These are phyloP conservation scores for Cryptocheilus praepositus DNA, from an alignment of 2,888 invertebrate species.

Conservation along the genomic window DNA sequence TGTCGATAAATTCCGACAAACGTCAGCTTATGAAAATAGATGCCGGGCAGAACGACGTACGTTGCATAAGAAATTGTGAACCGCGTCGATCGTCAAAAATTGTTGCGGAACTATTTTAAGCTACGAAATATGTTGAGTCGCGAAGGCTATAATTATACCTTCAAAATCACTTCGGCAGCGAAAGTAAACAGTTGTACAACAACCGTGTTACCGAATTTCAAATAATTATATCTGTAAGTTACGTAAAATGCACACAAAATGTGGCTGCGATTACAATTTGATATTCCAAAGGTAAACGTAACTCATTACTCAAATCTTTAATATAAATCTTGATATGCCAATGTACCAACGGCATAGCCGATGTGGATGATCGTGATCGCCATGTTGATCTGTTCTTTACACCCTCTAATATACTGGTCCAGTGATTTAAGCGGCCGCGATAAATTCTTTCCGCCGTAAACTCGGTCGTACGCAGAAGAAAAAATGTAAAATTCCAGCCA, in stretches of 20 bases:
- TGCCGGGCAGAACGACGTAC: neutral
- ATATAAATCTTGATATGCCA: constrained; percentile 35
- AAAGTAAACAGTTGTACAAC: neutral
- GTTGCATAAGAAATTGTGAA: neutral
- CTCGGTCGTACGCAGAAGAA: constrained; percentile 28
- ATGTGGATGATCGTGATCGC: constrained; percentile 11
- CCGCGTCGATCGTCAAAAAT: no score
- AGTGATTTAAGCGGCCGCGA: constrained; percentile 43
- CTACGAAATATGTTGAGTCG: neutral
- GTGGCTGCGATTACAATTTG: constrained; percentile 46
- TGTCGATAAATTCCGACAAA: no score
- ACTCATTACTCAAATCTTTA: constrained; percentile 47
- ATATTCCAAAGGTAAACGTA: constrained; percentile 20
- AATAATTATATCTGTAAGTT: no score
- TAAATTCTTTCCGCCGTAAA: constrained; percentile 47
- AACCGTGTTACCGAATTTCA: constrained; percentile 27
- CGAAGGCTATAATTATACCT: neutral
- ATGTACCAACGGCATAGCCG: neutral
- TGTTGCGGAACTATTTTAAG: neutral
- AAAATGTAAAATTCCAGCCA: constrained; percentile 22
- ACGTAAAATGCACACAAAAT: no score
- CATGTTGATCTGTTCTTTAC: constrained; percentile 15
- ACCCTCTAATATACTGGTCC: constrained; percentile 24
- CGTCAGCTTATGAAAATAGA: no score
- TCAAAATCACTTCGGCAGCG: constrained; percentile 16